Conservation (phyloP, 1,140 invertebrate species). For the Eupeodes corollae region DNA sequence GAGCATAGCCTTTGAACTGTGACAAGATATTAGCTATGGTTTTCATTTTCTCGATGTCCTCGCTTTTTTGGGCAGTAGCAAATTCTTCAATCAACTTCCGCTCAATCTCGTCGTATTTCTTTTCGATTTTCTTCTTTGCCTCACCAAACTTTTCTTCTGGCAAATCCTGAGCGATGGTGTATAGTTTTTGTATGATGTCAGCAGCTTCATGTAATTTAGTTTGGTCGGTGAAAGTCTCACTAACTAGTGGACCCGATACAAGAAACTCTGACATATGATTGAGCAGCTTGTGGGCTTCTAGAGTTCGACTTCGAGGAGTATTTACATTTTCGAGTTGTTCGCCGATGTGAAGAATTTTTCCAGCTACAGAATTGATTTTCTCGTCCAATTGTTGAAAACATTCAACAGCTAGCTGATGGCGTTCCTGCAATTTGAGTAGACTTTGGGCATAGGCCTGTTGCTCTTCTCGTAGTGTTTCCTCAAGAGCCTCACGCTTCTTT, state of each 20-base stretch:
- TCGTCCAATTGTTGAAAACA: conserved; percentile 89
- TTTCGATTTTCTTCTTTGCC: conserved; percentile 78
- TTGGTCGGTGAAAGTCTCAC: conserved; percentile 79
- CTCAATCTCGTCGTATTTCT: conserved; percentile 95
- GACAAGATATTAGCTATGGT: conserved; percentile 82
- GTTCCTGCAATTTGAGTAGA: conserved; percentile 72
- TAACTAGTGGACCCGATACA: conserved; percentile 69
- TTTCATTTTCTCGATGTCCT: conserved; percentile 83
- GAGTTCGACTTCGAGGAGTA: conserved; percentile 81
- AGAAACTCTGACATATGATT: conserved; percentile 90
- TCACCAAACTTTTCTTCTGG: conserved; percentile 76
- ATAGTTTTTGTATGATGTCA: conserved; percentile 96
- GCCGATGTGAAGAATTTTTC: conserved; percentile 93
- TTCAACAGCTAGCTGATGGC: conserved; percentile 63
- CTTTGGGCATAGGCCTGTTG: conserved; percentile 73
- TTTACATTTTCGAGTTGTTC: conserved; percentile 96
- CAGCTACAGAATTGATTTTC: conserved; percentile 92
- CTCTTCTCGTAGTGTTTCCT: conserved; percentile 73
- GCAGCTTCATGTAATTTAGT: conserved; percentile 86
- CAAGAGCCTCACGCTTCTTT: conserved; percentile 77
- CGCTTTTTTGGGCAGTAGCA: conserved; percentile 69
- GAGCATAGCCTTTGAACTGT: conserved; percentile 92
- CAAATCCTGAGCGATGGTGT: conserved; percentile 90
- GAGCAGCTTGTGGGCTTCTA: conserved; percentile 89
- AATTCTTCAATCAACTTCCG: conserved; percentile 90